Conservation (phyloP, 2,113 vertebrate genomes). For the Microtus oregoni region DNA sequence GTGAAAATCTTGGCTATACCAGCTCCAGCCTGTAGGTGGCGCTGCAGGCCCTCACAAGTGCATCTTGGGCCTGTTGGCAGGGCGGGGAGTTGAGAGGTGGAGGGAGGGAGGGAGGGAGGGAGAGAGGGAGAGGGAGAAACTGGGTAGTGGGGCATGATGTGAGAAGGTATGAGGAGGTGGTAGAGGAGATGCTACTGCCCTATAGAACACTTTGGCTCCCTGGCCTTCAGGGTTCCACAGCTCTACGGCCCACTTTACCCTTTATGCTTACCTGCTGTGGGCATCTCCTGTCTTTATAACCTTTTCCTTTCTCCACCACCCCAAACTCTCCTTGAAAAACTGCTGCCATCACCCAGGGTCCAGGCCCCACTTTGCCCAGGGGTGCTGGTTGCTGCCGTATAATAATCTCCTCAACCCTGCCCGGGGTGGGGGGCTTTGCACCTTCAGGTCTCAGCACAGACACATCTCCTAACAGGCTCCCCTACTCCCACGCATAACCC, state of each 20-base stretch:
- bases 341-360: too few relatives aligned
- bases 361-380: background rate
- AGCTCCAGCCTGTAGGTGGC: slow-evolving; percentile 55
- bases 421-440: fast-evolving
- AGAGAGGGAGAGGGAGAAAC: background rate
- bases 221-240: background rate
- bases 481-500: background rate
- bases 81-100: background rate
- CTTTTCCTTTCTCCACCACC: fast-evolving
- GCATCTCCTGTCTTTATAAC: too few relatives aligned
- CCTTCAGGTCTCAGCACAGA: background rate
- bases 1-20: background rate
- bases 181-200: background rate
- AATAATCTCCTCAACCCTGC: background rate
- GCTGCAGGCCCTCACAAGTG: slow-evolving; percentile 14
- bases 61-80: background rate
- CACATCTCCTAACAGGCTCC: background rate
- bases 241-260: background rate
- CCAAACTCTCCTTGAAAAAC: too few relatives aligned
- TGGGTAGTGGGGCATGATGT: fast-evolving
- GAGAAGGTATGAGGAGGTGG: too few relatives aligned
- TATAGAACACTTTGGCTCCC: background rate
- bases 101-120: background rate
- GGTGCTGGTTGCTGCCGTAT: background rate
- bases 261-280: fast-evolving